Conservation (phyloP, 2,797 vertebrate genomes). For the Atherinosoma microstoma region DNA sequence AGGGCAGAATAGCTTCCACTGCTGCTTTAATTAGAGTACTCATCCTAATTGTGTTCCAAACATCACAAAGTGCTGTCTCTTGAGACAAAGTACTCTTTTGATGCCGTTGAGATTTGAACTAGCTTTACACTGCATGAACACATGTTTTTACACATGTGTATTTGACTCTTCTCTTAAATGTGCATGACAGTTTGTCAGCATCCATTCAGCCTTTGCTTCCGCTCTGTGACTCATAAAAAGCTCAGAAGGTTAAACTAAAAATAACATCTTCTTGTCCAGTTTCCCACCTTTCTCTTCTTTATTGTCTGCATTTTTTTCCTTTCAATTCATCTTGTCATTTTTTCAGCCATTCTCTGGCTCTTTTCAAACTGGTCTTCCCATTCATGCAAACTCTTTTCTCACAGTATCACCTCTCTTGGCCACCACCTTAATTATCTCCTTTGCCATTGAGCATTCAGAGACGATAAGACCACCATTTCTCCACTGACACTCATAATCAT, state of each 20-base stretch:
- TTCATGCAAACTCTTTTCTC: background rate
- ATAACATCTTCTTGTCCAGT: background rate
- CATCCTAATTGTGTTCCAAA: constrained; percentile 35
- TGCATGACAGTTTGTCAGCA: constrained; percentile 16
- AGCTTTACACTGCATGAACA: background rate
- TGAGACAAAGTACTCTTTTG: constrained; percentile 19
- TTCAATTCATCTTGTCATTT: background rate
- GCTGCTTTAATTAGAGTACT: constrained; percentile 39
- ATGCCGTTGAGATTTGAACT: constrained; percentile 13
- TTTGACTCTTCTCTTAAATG: constrained; percentile 1
- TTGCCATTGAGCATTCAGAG: constrained; percentile 19
- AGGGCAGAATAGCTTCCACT: constrained; percentile 19
- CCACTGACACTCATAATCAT: constrained; percentile 3
- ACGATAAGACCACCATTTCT: constrained; percentile 24
- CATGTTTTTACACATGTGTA: background rate
- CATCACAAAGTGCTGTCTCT: constrained; percentile 23
- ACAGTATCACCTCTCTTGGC: background rate
- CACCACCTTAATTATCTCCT: constrained; percentile 25
- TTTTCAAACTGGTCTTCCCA: background rate
- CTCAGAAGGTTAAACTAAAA: constrained; percentile 17
- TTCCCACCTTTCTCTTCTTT: background rate
- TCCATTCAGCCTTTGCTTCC: constrained; percentile 11
- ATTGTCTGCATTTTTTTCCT: background rate
- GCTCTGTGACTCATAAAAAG: constrained; percentile 2
- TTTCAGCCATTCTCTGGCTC: background rate